phyloP scores from a whole-genome alignment of 2,888 invertebrate genomes.

The Pogonocherus hispidulus region DNA sequence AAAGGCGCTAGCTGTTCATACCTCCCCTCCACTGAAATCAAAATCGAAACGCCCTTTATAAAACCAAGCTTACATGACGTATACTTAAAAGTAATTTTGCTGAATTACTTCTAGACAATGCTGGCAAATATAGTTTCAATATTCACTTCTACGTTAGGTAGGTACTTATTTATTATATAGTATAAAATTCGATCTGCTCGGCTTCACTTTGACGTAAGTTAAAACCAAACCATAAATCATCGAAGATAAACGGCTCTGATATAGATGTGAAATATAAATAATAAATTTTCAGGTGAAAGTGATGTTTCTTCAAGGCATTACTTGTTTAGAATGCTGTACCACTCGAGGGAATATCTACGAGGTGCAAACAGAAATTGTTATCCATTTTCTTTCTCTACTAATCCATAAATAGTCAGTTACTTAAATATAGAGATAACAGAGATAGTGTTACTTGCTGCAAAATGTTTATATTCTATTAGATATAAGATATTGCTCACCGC shows the following conservation, averaged over 20 bases:
- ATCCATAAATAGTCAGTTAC: too few relatives aligned
- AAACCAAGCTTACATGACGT: too few relatives aligned
- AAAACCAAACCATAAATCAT: conserved; percentile 5
- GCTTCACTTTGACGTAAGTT: background rate
- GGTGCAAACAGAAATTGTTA: background rate
- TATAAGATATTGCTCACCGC: too few relatives aligned
- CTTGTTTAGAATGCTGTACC: background rate
- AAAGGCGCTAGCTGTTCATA: too few relatives aligned
- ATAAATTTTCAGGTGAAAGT: conserved; percentile 8
- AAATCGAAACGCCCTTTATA: too few relatives aligned
- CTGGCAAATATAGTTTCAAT: background rate
- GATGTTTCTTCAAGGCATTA: background rate
- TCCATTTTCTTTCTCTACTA: too few relatives aligned
- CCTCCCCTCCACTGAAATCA: too few relatives aligned
- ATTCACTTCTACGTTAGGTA: background rate
- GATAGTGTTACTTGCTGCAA: too few relatives aligned
- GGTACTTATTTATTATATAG: background rate
- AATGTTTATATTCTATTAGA: too few relatives aligned
- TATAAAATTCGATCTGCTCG: conserved; percentile 4
- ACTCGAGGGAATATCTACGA: background rate
- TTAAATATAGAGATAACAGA: too few relatives aligned
- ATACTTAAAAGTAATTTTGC: background rate
- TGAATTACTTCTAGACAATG: background rate
- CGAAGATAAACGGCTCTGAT: background rate
- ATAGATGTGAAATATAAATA: conserved; percentile 1